Evolutionary conservation across 53 echinoderm and acorn worm species (phyloP).

Genomic region (Henricia sp.): DNA sequence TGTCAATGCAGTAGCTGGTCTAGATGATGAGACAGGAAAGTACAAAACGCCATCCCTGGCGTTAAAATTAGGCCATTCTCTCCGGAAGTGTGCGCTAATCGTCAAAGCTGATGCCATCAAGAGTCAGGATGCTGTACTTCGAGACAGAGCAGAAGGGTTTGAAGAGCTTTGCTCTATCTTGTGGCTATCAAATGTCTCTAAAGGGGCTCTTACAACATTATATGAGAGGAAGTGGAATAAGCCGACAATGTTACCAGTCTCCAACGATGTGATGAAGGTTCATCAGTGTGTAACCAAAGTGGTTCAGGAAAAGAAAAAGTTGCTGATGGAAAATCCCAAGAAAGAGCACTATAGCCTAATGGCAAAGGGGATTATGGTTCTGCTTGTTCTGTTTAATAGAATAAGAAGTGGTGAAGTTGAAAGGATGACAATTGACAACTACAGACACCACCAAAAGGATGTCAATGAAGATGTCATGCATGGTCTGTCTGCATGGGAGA

Average conservation of each 20-base stretch:
- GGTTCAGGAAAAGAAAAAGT: slow-evolving; percentile 7
- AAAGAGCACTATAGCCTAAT: not conserved
- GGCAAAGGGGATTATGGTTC: slow-evolving; percentile 21
- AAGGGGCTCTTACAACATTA: slow-evolving; percentile 2
- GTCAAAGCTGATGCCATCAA: slow-evolving; percentile 33
- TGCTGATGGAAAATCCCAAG: not conserved
- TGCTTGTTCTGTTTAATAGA: slow-evolving; percentile 54
- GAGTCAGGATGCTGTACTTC: not conserved
- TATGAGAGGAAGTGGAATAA: slow-evolving; percentile 44
- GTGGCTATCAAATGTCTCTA: not conserved
- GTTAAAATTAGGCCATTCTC: slow-evolving; percentile 58
- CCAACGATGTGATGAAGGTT: slow-evolving; percentile 15
- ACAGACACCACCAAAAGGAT: not conserved
- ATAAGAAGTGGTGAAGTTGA: slow-evolving; percentile 61
- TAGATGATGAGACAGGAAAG: slow-evolving; percentile 13
- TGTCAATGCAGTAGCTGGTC: slow-evolving; percentile 58
- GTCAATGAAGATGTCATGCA: slow-evolving; percentile 27
- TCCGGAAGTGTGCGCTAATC: slow-evolving; percentile 63
- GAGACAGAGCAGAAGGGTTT: not conserved
- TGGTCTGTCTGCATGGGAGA: slow-evolving; percentile 51
- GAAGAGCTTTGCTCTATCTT: not conserved
- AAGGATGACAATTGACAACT: slow-evolving; percentile 35
- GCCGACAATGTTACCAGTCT: not conserved
- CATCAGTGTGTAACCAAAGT: not conserved
- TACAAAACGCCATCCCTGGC: slow-evolving; percentile 58